phyloP scores from a whole-genome alignment of 2,797 vertebrate species.

The Thamnophis elegans region DNA sequence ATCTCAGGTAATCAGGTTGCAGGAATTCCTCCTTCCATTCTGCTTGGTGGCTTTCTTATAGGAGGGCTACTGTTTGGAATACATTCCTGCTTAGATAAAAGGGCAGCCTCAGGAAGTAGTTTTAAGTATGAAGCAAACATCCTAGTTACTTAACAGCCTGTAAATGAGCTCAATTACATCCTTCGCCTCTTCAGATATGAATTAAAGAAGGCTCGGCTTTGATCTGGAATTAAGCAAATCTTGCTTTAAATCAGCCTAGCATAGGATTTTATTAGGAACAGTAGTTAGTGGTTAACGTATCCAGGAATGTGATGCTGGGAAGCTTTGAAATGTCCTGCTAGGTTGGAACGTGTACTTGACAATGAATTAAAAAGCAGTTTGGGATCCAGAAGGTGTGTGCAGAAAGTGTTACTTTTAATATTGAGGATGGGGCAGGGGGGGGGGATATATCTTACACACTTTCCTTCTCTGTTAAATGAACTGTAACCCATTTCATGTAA shows the following conservation, averaged over 20 bases:
- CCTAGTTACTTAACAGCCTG: conserved; percentile 62
- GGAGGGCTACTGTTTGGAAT: conserved; percentile 62
- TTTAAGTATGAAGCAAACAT: conserved; percentile 62
- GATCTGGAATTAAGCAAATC: conserved; percentile 66
- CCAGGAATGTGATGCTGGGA: conserved; percentile 40
- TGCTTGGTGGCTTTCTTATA: conserved; percentile 56
- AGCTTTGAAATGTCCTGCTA: conserved; percentile 41
- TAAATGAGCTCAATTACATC: conserved; percentile 65
- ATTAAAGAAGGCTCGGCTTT: conserved; percentile 63
- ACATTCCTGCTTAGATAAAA: conserved; percentile 48
- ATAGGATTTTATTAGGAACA: conserved; percentile 59
- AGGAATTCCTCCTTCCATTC: conserved; percentile 53
- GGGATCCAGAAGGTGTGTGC: background rate
- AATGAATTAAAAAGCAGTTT: conserved; percentile 41
- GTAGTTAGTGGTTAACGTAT: conserved; percentile 58
- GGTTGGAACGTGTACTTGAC: conserved; percentile 31
- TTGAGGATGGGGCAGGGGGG: background rate
- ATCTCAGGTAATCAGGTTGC: conserved; percentile 67
- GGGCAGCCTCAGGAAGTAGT: conserved; percentile 54
- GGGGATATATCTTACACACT: background rate
- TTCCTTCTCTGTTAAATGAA: conserved; percentile 8
- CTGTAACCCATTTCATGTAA: conserved; percentile 18
- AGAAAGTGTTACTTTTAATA: conserved; percentile 28
- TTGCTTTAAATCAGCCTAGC: conserved; percentile 60
- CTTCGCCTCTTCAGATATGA: conserved; percentile 63